These are phyloP conservation scores for Dicerorhinus sumatrensis DNA, from an alignment of 2,113 vertebrate species.

Conservation along the genomic window DNA sequence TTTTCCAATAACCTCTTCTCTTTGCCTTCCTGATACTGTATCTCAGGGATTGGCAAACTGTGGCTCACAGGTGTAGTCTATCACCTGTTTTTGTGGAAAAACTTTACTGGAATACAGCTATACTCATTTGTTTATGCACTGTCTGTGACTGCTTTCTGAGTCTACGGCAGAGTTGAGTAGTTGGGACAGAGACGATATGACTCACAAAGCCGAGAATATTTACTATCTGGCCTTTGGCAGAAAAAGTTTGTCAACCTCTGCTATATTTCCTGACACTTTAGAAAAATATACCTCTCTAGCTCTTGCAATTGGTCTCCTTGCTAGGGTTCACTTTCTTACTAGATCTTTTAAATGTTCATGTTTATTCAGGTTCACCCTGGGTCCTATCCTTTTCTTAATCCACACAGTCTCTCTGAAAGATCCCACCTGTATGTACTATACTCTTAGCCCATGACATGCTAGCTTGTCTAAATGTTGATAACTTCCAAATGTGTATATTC, in stretches of 20 bases:
- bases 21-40: not conserved
- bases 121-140: not conserved
- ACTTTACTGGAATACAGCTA: not conserved
- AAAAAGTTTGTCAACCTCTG: not conserved
- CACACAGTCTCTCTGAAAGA: not conserved
- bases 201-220: not conserved
- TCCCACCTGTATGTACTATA: not conserved
- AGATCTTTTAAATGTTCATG: not conserved
- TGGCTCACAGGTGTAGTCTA: not conserved
- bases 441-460: not conserved
- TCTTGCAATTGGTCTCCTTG: not conserved
- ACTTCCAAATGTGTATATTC: not conserved
- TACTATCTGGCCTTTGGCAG: not conserved
- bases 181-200: not conserved
- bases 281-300: not conserved
- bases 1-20: not conserved
- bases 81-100: not conserved
- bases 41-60: not conserved
- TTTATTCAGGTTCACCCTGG: not conserved
- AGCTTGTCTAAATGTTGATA: not conserved
- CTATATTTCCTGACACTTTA: not conserved
- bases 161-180: not conserved
- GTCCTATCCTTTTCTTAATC: not conserved
- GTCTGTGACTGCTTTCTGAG: not conserved
- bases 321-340: not conserved